Base-by-base conservation (phyloP, 2,888 invertebrate genomes). In the Dascillus cervinus region DNA sequence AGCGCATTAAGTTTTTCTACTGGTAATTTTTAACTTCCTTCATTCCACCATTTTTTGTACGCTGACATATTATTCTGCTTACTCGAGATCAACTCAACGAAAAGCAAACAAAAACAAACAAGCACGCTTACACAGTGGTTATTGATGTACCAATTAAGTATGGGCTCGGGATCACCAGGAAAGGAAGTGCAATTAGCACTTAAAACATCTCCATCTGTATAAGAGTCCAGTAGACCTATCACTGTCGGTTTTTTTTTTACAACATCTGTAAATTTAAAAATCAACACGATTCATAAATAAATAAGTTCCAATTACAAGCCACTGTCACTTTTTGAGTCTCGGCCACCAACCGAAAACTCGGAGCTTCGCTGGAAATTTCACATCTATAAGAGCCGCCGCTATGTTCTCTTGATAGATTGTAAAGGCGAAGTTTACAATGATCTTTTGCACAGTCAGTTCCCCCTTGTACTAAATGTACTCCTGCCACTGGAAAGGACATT, bases 321-420 rank as follows among this genome's bases (percentile, higher is more conserved):
- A 71, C 66, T n/a, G 67, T 70, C 66, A 71, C 66, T 46, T 70
- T 69, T 35, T 61, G 62, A 38, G 64, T 65, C 39, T 59, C 61
- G 11, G 64, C 63, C 1, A 65, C 65, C 30, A 70, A 58, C 37
- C 67, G 58, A 46, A 71, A 71, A 43, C 66, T 64, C 10, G 71
- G 71, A 3, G 66, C 66, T 54, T 72, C 70, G 14, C 70, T 66
- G 31, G 71, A 72, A 25, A 72, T 69, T 52, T 72, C 72, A 44
- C 72, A 72, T 24, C 69, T 61, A 49, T 71, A 72, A 26, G 58
- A 56, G n/a, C 72, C 72, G 17, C 34, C 34, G 11, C 35, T 38
- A 22, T 41, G 39, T 21, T 49, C 29, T 46, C 51, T 36, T 38
- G 38, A 49, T 20, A 62, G 45, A 13, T 53, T 44, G n/a, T 46